Evolutionary conservation across 2,113 vertebrate species (phyloP).

Genomic region (Ivindomyrus marchei): DNA sequence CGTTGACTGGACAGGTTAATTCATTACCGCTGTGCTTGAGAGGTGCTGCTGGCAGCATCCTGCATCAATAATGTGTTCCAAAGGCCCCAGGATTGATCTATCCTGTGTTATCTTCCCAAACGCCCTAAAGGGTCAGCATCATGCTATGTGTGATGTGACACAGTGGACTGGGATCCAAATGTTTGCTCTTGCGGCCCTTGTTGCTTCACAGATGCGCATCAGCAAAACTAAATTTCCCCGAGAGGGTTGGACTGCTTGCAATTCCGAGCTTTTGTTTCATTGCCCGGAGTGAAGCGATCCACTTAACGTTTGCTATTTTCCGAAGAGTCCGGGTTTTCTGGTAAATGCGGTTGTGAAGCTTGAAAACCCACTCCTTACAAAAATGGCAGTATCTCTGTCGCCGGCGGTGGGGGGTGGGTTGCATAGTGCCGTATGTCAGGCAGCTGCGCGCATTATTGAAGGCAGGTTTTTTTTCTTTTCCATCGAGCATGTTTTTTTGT

Average conservation of each 20-base stretch:
- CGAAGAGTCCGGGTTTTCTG: not conserved
- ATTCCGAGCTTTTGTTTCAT: not conserved
- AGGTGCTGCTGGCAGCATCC: not conserved
- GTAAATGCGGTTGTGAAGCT: not conserved
- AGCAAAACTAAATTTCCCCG: not conserved
- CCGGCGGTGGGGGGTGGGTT: not conserved
- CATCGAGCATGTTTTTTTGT: not conserved
- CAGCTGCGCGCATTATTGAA: not conserved
- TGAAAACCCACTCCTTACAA: not conserved
- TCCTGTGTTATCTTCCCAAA: not conserved
- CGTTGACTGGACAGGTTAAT: not conserved
- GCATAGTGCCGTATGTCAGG: not conserved
- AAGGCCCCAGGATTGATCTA: not conserved
- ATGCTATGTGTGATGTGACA: not conserved
- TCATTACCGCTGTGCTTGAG: not conserved
- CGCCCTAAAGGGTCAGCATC: not conserved
- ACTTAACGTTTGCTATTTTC: not conserved
- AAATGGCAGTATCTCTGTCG: not conserved
- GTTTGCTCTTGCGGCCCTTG: not conserved
- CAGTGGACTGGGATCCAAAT: not conserved
- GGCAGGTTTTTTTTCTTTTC: not conserved
- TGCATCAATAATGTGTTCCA: not conserved
- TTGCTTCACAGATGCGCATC: not conserved
- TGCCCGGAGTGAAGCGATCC: not conserved
- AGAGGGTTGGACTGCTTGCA: not conserved